Base-by-base conservation (phyloP, 2,888 invertebrate species). In the Dinocampus coccinellae region DNA sequence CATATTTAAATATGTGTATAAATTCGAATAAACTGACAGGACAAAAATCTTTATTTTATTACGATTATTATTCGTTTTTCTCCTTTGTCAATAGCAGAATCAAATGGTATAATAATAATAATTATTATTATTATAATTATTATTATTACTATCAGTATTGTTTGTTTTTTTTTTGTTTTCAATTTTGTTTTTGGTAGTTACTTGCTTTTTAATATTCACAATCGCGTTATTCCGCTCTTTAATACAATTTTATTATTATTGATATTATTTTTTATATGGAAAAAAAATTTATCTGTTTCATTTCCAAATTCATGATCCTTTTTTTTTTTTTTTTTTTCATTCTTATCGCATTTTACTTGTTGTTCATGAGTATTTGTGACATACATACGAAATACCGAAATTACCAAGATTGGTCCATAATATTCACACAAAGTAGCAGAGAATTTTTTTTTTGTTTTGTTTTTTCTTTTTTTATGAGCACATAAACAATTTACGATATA, bases 131-230 rank as follows among this genome's bases (percentile, higher is more conserved):
- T n/a, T n/a, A n/a, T n/a, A n/a, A n/a, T n/a, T n/a, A n/a, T n/a
- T n/a, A n/a, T n/a, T n/a, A n/a, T n/a, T n/a, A n/a, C n/a, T n/a
- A n/a, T n/a, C n/a, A n/a, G 10, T 58, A 66, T 24, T 39, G 29
- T 55, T 34, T 39, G n/a, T 34, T 36, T 53, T 39, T 33, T 61
- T 24, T 42, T n/a, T 10, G 13, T 7, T 3, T 62, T 55, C 71
- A 74, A 73, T 77, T 70, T 71, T n/a, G n/a, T n/a, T n/a, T 73
- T 72, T 63, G 69, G 34, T 62, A 68, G 39, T 72, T 68, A 65
- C 73, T 39, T 71, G 67, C 73, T 63, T 73, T 62, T 72, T 70
- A 55, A 57, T 73, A 75, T 75, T 29, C 58, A 58, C 58, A 29
- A 33, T 29, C 16, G 33, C 20, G 58, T n/a, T 3, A 33, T 33